phyloP scores from a whole-genome alignment of 2,888 invertebrate genomes.

The Apamea anceps region DNA sequence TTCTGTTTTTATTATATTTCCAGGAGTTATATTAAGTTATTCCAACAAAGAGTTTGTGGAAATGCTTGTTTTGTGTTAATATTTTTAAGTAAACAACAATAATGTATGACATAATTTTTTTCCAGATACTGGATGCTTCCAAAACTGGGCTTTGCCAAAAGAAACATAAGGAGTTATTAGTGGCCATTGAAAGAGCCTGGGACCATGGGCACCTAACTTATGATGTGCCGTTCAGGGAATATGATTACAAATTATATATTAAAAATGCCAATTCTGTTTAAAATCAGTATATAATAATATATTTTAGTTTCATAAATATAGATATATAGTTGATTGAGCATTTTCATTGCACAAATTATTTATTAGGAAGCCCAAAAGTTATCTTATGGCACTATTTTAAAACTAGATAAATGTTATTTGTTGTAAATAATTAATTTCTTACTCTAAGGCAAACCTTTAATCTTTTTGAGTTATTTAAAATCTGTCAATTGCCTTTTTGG shows the following conservation, averaged over 20 bases:
- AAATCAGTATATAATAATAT: slow-evolving; percentile 44
- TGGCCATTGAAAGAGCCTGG: slow-evolving; percentile 95
- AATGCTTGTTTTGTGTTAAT: not conserved
- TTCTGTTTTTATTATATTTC: not conserved
- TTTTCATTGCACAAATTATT: slow-evolving; percentile 54
- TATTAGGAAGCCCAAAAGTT: slow-evolving; percentile 28
- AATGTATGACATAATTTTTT: slow-evolving; percentile 49
- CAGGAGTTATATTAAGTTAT: not conserved
- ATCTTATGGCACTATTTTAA: slow-evolving; percentile 65
- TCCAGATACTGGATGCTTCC: slow-evolving; percentile 91
- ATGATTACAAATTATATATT: slow-evolving; percentile 95
- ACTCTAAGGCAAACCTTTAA: not conserved
- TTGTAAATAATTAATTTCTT: slow-evolving; percentile 17
- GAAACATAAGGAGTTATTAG: slow-evolving; percentile 93
- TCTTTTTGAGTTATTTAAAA: not conserved
- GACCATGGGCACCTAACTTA: slow-evolving; percentile 95
- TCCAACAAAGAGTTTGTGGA: not conserved
- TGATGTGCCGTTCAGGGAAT: slow-evolving; percentile 95
- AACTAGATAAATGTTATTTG: slow-evolving; percentile 25
- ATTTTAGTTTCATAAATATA: slow-evolving; percentile 55
- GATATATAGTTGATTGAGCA: slow-evolving; percentile 41
- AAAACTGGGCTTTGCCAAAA: slow-evolving; percentile 96
- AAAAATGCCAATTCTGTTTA: slow-evolving; percentile 67
- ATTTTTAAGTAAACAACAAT: not conserved
- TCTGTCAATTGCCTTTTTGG: not conserved